Conservation (phyloP, 2,797 vertebrate species). For the Sebastes trivittatus region DNA sequence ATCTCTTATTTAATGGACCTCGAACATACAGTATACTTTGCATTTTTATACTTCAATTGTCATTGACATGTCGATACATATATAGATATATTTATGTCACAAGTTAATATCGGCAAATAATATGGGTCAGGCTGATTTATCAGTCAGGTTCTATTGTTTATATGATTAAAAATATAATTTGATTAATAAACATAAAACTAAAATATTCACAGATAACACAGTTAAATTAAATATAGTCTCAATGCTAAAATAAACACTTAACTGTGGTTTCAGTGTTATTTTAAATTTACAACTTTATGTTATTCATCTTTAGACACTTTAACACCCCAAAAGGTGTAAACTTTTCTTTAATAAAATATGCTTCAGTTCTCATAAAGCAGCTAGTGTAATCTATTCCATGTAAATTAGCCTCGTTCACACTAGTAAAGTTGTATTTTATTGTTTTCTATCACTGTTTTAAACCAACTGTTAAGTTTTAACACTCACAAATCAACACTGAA, state of each 20-base stretch:
- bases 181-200: background rate
- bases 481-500: background rate
- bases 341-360: background rate
- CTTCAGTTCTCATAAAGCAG: background rate
- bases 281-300: background rate
- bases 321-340: background rate
- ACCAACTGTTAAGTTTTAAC: background rate
- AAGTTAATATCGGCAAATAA: background rate
- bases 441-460: background rate
- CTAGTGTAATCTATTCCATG: background rate
- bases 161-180: background rate
- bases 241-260: background rate
- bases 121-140: background rate
- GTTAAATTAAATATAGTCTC: too few species aligned
- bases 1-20: background rate
- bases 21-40: background rate
- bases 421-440: background rate
- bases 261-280: background rate
- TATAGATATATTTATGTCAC: background rate
- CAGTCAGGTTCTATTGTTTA: background rate
- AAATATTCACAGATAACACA: too few species aligned
- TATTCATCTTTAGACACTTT: background rate
- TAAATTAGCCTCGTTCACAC: background rate
- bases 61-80: background rate
- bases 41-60: background rate